These are phyloP conservation scores for Notodonta ziczac DNA, from an alignment of 2,888 invertebrate species.

Conservation along the genomic window DNA sequence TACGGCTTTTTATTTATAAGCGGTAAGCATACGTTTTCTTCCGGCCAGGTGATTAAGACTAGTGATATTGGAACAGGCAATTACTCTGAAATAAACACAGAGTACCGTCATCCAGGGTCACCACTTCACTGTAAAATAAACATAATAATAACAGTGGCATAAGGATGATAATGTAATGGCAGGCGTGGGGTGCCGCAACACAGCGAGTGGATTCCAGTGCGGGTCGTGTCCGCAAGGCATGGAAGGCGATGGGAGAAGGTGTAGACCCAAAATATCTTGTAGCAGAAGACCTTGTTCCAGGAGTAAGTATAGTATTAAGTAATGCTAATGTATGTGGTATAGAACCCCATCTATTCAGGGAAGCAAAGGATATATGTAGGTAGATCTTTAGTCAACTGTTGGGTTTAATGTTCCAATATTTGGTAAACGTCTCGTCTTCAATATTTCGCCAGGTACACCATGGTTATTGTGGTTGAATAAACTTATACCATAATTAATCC, in stretches of 20 bases:
- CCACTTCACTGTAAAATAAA: background rate
- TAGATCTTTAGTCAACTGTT: no score
- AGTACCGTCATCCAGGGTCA: background rate
- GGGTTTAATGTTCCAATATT: no score
- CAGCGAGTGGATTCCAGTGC: conserved; percentile 92
- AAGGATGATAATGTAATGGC: conserved; percentile 31
- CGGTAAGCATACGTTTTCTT: no score
- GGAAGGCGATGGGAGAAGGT: conserved; percentile 86
- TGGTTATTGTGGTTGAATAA: no score
- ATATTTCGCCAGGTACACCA: no score
- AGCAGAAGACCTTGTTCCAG: conserved; percentile 87
- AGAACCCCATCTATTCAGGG: no score
- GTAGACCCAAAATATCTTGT: conserved; percentile 85
- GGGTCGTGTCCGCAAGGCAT: conserved; percentile 93
- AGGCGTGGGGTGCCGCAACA: conserved; percentile 90
- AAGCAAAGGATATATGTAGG: no score
- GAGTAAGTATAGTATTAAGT: conserved; percentile 53
- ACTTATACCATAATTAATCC: no score
- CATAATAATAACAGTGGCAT: background rate
- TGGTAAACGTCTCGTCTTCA: no score
- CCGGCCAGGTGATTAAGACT: no score
- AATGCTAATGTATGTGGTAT: background rate
- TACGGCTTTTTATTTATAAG: no score
- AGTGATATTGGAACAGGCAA: no score
- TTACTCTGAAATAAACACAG: background rate